A percentile compares a stretch with the other conserved stretches of the same genome.
Evolutionary conservation across 2,888 invertebrate species (phyloP).

Genomic region (Cheilosia variabilis): DNA sequence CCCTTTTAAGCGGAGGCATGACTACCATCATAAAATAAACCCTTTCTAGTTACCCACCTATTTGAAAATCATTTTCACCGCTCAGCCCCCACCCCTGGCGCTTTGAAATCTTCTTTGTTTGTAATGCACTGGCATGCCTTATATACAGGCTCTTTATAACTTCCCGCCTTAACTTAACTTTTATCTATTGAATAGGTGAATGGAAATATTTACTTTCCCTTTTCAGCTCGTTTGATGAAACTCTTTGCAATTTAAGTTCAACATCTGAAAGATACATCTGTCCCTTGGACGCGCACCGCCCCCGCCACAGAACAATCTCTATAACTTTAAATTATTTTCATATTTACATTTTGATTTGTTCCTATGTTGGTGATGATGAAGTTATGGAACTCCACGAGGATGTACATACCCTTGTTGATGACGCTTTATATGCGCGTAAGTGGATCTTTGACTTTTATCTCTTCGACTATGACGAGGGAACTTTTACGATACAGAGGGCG

Average conservation of each 20-base stretch:
- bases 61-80: no score
- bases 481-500: conserved; percentile 44
- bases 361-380: conserved; percentile 52
- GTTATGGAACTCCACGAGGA: conserved; percentile 17
- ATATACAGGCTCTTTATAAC: conserved; percentile 8
- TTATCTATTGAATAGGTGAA: conserved; percentile 18
- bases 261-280: background rate
- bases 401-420: conserved; percentile 9
- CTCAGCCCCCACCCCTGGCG: no score
- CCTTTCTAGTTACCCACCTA: no score
- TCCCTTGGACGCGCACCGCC: background rate
- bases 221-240: conserved; percentile 6
- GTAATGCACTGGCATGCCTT: no score
- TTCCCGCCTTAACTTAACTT: conserved; percentile 16
- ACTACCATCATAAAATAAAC: no score
- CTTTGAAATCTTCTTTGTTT: no score
- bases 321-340: conserved; percentile 61
- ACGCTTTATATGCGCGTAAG: conserved; percentile 11
- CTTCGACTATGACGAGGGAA: conserved; percentile 22
- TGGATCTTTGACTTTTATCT: conserved; percentile 35
- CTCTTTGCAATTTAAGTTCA: conserved; percentile 1
- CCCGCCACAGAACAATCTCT: conserved; percentile 12
- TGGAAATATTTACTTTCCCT: conserved; percentile 26
- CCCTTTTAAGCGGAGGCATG: no score
- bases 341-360: conserved; percentile 71